A percentile compares a stretch with the other conserved stretches of the same genome.
Conservation (phyloP, 1,140 invertebrate genomes). For the Hydropsyche tenuis region DNA sequence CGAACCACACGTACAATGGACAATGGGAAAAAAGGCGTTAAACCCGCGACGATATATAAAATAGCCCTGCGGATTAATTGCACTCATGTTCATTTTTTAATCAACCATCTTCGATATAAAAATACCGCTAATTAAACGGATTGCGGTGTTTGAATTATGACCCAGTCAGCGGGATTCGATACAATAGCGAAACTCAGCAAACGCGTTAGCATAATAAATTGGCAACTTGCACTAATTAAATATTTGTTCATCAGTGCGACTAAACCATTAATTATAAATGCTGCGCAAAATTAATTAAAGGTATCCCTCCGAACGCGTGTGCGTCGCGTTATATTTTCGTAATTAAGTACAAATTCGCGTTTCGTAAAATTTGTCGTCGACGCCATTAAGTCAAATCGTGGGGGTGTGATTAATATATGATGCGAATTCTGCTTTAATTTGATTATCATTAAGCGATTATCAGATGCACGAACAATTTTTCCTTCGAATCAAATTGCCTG, state of each 20-base stretch:
- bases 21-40: no score
- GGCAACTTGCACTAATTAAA: constrained; percentile 27
- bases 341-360: neutral
- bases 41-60: no score
- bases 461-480: no score
- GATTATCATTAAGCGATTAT: no score
- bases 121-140: neutral
- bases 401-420: no score
- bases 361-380: neutral
- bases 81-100: no score
- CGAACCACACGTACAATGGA: no score
- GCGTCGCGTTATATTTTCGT: neutral
- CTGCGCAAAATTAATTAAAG: constrained; percentile 13
- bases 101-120: no score
- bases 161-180: neutral
- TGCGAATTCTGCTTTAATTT: no score
- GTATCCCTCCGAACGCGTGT: neutral
- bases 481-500: no score
- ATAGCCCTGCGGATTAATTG: no score
- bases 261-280: constrained; percentile 25
- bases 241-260: constrained; percentile 23
- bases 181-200: neutral
- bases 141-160: constrained; percentile 9
- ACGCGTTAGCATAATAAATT: constrained; percentile 29
- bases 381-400: no score